Evolutionary conservation across 2,888 invertebrate genomes (phyloP).

Genomic region (Tenthredo livida): DNA sequence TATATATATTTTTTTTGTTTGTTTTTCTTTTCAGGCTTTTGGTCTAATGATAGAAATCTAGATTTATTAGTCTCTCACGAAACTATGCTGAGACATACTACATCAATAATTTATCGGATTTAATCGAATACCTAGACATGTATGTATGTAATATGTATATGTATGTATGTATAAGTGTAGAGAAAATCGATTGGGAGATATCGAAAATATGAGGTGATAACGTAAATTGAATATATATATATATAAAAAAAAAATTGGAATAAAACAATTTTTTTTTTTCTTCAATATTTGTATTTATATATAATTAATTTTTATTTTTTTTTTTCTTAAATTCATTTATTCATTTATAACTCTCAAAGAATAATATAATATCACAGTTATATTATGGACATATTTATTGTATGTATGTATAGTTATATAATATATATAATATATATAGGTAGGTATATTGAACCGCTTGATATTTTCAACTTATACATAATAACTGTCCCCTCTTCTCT

Average conservation of each 20-base stretch:
- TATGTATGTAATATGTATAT: not conserved
- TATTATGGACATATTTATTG: constrained; percentile 59
- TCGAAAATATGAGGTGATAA: not conserved
- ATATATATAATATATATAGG: no score
- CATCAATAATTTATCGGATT: no score
- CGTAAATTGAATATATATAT: no score
- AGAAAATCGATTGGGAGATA: not conserved
- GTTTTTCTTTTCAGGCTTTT: not conserved
- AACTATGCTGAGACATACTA: no score
- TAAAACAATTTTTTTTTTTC: not conserved
- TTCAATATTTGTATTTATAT: not conserved
- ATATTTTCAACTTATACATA: constrained; percentile 4
- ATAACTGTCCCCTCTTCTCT: not conserved
- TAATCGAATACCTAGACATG: no score
- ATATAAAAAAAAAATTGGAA: no score
- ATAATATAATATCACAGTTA: constrained; percentile 77
- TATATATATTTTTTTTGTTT: not conserved
- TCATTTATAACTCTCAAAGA: constrained; percentile 61
- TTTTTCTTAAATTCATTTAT: not conserved
- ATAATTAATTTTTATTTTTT: constrained; percentile 28
- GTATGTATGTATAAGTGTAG: not conserved
- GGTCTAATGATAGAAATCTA: no score
- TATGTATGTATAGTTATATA: not conserved
- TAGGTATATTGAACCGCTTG: not conserved
- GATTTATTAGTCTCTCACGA: no score